phyloP scores from a whole-genome alignment of 2,113 vertebrate species.

The Paracanthobrama guichenoti region DNA sequence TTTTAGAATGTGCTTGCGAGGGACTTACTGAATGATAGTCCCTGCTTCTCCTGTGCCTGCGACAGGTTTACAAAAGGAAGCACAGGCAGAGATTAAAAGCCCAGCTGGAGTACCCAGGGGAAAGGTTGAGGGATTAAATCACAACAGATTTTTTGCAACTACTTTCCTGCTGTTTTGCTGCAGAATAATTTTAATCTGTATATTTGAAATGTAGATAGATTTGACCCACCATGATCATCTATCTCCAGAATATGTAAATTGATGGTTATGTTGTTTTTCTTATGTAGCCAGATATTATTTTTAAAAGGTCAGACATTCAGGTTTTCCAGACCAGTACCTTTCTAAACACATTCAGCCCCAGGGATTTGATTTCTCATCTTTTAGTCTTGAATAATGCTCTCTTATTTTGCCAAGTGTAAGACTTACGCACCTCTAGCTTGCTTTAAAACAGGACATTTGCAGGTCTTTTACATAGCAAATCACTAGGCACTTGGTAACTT shows the following conservation, averaged over 20 bases:
- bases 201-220: neutral
- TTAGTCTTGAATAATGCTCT: neutral
- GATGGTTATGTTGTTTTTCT: neutral
- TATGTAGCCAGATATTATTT: neutral
- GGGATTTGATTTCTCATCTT: neutral
- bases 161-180: conserved; percentile 19
- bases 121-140: conserved; percentile 17
- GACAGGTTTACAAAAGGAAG: conserved; percentile 33
- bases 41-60: neutral
- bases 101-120: conserved; percentile 18
- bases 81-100: conserved; percentile 38
- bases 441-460: neutral
- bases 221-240: neutral
- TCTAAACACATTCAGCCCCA: neutral
- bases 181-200: neutral
- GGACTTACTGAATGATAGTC: conserved; percentile 20
- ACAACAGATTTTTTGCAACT: neutral
- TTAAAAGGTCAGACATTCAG: neutral
- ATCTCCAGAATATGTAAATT: neutral
- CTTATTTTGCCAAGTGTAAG: conserved; percentile 1
- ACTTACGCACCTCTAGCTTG: neutral
- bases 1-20: conserved; percentile 36
- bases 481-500: neutral
- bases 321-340: neutral
- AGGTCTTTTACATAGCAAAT: neutral